Conservation (phyloP, 23 tunicate genomes). For the Halocynthia roretzi region DNA sequence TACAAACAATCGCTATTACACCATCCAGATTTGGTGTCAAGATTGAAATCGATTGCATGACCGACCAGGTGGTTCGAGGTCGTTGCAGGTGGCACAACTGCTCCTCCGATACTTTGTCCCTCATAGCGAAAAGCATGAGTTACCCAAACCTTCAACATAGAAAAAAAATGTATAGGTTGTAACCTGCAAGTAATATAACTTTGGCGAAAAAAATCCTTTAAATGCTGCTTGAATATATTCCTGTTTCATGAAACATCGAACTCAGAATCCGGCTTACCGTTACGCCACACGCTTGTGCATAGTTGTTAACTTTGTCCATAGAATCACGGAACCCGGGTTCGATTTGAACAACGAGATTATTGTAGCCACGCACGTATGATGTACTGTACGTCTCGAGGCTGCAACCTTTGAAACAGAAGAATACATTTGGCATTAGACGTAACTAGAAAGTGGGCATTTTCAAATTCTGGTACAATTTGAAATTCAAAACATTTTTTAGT, state of each 20-base stretch:
- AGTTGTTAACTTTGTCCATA: conserved; percentile 56
- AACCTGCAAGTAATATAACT: too few relatives aligned
- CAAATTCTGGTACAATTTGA: too few relatives aligned
- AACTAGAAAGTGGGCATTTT: too few relatives aligned
- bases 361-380: conserved; percentile 53
- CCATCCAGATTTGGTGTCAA: conserved; percentile 84
- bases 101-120: conserved; percentile 54
- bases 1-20: conserved; percentile 91
- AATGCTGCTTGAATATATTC: neutral
- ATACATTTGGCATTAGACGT: too few relatives aligned
- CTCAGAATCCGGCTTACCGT: conserved; percentile 16
- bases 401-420: conserved; percentile 19
- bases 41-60: conserved; percentile 89
- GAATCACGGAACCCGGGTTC: conserved; percentile 42
- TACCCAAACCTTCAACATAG: conserved; percentile 43
- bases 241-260: neutral
- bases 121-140: conserved; percentile 92
- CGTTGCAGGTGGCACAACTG: conserved; percentile 86
- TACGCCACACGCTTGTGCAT: conserved; percentile 55
- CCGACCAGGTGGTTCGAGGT: conserved; percentile 90
- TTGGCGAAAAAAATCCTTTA: too few relatives aligned
- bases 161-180: too few relatives aligned
- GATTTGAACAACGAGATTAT: conserved; percentile 50
- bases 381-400: conserved; percentile 28
- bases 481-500: too few relatives aligned